These are phyloP conservation scores for Rapana venosa DNA, from an alignment of 2,888 invertebrate species.

Conservation along the genomic window DNA sequence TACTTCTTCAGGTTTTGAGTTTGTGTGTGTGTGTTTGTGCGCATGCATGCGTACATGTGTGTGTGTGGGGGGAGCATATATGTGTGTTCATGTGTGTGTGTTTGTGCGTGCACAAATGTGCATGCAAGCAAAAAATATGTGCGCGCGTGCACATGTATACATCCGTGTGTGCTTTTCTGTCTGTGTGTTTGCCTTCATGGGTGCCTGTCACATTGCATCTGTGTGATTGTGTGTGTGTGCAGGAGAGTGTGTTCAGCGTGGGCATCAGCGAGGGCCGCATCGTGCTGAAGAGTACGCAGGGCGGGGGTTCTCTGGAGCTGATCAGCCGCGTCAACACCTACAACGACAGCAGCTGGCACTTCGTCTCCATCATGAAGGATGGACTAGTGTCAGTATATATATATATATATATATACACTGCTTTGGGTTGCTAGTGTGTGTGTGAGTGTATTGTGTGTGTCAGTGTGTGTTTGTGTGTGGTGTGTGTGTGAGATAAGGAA, in stretches of 20 bases:
- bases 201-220: neutral
- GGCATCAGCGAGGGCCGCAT: conserved; percentile 82
- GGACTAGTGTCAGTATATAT: conserved; percentile 75
- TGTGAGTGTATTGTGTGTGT: too few relatives aligned
- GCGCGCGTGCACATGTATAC: too few relatives aligned
- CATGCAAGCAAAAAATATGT: too few relatives aligned
- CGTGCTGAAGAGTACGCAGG: conserved; percentile 80
- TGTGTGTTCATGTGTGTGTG: too few relatives aligned
- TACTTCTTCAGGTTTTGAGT: too few relatives aligned
- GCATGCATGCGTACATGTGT: too few relatives aligned
- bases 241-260: conserved; percentile 82
- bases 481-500: too few relatives aligned
- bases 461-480: too few relatives aligned
- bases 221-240: conserved; percentile 34
- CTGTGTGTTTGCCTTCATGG: neutral
- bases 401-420: neutral
- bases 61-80: too few relatives aligned
- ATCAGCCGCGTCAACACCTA: conserved; percentile 82
- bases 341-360: conserved; percentile 96
- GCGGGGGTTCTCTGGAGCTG: conserved; percentile 63
- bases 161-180: neutral
- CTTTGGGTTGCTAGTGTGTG: neutral
- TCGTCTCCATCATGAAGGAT: conserved; percentile 90
- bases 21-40: too few relatives aligned
- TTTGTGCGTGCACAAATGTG: too few relatives aligned